Percentiles rank a stretch among this genome's conserved stretches.
Conservation (phyloP, 2,888 invertebrate species). For the Leptogaster cylindrica region DNA sequence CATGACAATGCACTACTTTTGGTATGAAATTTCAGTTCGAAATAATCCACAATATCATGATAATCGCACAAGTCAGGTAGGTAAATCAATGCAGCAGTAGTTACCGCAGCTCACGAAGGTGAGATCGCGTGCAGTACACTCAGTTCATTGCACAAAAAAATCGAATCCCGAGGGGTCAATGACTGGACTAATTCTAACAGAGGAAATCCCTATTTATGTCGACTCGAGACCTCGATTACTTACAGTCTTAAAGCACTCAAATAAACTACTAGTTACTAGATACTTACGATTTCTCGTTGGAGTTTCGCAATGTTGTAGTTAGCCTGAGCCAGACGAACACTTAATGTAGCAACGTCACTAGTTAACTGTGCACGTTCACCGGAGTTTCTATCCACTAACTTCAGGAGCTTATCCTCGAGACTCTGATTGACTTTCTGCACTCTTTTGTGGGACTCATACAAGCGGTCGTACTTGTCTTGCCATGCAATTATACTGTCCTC, state of each 20-base stretch:
- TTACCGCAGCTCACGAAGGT: too few relatives aligned
- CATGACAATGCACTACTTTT: too few relatives aligned
- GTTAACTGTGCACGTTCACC: slow-evolving; percentile 86
- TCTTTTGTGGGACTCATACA: slow-evolving; percentile 91
- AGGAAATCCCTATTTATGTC: background rate
- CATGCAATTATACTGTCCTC: slow-evolving; percentile 85
- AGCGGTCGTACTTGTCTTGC: slow-evolving; percentile 91
- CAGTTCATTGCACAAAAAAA: slow-evolving; percentile 10
- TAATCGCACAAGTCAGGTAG: too few relatives aligned
- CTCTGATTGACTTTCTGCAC: slow-evolving; percentile 94
- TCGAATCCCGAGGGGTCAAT: slow-evolving; percentile 17
- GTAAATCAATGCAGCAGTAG: too few relatives aligned
- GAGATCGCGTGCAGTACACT: slow-evolving; percentile 14
- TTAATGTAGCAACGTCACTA: slow-evolving; percentile 84
- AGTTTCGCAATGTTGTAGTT: slow-evolving; percentile 83
- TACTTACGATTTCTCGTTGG: slow-evolving; percentile 82
- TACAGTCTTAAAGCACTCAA: too few relatives aligned
- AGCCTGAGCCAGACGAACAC: slow-evolving; percentile 82
- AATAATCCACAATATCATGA: too few relatives aligned
- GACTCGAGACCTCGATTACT: slow-evolving; percentile 32
- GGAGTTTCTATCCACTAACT: slow-evolving; percentile 90
- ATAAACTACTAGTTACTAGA: background rate
- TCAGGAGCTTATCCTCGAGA: slow-evolving; percentile 90
- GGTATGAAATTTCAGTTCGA: too few relatives aligned
- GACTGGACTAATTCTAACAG: slow-evolving; percentile 22